A percentile compares a stretch with the other conserved stretches of the same genome.
Evolutionary conservation across 2,113 vertebrate genomes (phyloP).

Genomic region (Tragelaphus imberbis): DNA sequence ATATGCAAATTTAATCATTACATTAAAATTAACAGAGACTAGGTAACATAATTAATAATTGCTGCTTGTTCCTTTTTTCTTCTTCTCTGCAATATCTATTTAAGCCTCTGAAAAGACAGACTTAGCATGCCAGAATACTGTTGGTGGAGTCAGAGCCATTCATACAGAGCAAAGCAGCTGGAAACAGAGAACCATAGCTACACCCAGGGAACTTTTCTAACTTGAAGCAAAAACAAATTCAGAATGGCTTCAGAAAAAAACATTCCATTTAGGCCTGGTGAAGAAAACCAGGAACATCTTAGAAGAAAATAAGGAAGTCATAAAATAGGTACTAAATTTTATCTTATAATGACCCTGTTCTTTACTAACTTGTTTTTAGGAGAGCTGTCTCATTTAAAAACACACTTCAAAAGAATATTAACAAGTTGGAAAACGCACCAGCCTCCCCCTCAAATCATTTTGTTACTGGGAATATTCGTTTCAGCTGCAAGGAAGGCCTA

Average conservation of each 20-base stretch:
- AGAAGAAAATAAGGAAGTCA: not conserved
- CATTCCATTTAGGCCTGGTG: not conserved
- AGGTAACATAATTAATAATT: not conserved
- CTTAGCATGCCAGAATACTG: not conserved
- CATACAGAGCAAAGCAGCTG: not conserved
- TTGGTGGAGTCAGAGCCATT: not conserved
- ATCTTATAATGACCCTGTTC: not conserved
- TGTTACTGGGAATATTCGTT: not conserved
- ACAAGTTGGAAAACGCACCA: not conserved
- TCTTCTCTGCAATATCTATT: not conserved
- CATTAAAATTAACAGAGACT: conserved; percentile 30
- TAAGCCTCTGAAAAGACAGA: not conserved
- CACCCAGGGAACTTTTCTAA: not conserved
- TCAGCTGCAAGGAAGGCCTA: not conserved
- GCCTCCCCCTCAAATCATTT: not conserved
- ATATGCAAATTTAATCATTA: conserved; percentile 17
- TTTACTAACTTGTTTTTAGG: conserved; percentile 33
- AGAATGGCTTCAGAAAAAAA: not conserved
- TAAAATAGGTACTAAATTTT: not conserved
- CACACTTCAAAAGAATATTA: not conserved
- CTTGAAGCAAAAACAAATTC: conserved; percentile 27
- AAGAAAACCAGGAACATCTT: conserved; percentile 26
- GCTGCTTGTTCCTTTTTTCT: not conserved
- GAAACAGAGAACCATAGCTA: not conserved
- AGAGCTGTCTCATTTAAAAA: not conserved